Percentiles rank a stretch among this genome's conserved stretches.
Conservation (phyloP, 2,888 invertebrate genomes). For the Athetis lepigone region DNA sequence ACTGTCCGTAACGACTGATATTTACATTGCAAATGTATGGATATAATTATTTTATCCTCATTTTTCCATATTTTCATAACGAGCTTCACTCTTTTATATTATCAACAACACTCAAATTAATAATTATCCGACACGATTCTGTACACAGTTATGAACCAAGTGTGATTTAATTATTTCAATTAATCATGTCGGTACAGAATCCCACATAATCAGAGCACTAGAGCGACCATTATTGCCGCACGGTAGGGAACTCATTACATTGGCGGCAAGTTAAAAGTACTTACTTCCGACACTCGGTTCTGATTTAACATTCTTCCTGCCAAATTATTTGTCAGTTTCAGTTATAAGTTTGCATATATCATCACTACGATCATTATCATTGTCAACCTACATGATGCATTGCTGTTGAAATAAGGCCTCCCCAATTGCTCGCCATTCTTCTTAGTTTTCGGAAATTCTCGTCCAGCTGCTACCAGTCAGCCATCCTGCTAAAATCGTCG, state of each 20-base stretch:
- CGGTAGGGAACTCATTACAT: neutral
- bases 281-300: no score
- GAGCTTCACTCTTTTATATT: neutral
- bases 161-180: slow-evolving; percentile 57
- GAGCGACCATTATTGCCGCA: slow-evolving; percentile 1
- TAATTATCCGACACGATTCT: slow-evolving; percentile 41
- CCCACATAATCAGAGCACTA: neutral
- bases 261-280: no score
- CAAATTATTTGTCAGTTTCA: no score
- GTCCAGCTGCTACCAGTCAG: no score
- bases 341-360: no score
- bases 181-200: slow-evolving; percentile 34
- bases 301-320: no score
- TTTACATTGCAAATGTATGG: slow-evolving; percentile 20
- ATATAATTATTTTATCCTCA: neutral
- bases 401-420: no score
- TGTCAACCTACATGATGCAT: no score
- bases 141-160: slow-evolving; percentile 33
- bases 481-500: no score
- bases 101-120: slow-evolving; percentile 34
- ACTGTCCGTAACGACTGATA: no score
- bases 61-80: slow-evolving; percentile 6
- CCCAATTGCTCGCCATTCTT: no score
- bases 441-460: no score
- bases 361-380: neutral